Evolutionary conservation across 2,888 invertebrate species (phyloP).

Genomic region (Chorisops tibialis): DNA sequence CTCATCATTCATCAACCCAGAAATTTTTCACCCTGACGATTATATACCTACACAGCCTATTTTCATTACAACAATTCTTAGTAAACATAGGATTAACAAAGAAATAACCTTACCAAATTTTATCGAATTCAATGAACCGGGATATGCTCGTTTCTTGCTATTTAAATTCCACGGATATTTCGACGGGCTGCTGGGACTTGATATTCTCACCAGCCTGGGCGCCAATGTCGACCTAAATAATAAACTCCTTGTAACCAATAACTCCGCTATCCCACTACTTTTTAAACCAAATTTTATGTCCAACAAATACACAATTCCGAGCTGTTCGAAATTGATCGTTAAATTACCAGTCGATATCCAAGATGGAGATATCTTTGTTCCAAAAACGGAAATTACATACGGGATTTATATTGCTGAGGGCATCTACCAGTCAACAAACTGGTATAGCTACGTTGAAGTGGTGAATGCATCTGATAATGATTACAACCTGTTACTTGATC

Average conservation of each 20-base stretch:
- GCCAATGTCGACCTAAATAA: slow-evolving; percentile 18
- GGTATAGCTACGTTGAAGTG: too few relatives aligned
- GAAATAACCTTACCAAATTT: slow-evolving; percentile 11
- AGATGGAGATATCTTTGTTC: not conserved
- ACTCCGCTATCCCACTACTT: not conserved
- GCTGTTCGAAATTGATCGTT: not conserved
- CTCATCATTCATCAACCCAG: slow-evolving; percentile 14
- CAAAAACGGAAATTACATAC: not conserved
- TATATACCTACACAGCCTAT: not conserved
- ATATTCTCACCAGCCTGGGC: not conserved
- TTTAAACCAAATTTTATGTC: slow-evolving; percentile 2
- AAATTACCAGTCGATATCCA: not conserved
- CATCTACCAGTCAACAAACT: too few relatives aligned
- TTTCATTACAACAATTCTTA: slow-evolving; percentile 8
- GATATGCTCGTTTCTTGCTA: slow-evolving; percentile 4
- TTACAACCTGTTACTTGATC: too few relatives aligned
- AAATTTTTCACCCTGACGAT: not conserved
- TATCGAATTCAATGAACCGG: slow-evolving; percentile 19
- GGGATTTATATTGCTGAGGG: not conserved
- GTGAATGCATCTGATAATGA: too few relatives aligned
- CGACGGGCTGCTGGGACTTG: slow-evolving; percentile 14
- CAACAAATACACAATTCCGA: not conserved
- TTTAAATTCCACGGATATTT: slow-evolving; percentile 21
- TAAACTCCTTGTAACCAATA: slow-evolving; percentile 11
- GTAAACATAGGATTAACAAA: slow-evolving; percentile 12